Evolutionary conservation across 2,888 invertebrate species (phyloP), one percentile per base, ranked within the genome.

Genomic region (Phalangium opilio): DNA sequence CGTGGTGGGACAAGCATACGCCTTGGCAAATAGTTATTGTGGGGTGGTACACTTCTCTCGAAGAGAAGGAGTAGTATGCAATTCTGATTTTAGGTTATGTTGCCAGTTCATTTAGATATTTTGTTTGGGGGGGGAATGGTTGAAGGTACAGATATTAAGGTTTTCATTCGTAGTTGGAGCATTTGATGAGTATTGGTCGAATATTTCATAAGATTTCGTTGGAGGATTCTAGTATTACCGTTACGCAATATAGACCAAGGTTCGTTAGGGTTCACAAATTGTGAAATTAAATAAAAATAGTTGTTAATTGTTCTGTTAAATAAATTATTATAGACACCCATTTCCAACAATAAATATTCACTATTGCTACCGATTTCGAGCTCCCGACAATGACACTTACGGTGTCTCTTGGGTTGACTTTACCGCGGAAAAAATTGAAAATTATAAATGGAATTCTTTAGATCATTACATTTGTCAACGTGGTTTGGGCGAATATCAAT

Each of bases 381-480:
- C 87, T 1, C 90, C 90, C 0, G 81, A 90, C 67, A 86, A 85
- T 64, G 81, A 83, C 57, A 83, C 82, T 0, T 95, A 93, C 64
- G 91, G 91, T 64, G 82, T 89, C 35, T 93, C 91, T 0, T 86
- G 85, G 75, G 90, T 90, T 0, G 83, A 87, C 39, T 95, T 95
- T 66, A 82, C 83, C 1, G 89, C 90, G 0, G 91, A 95, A 67
- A 87, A 89, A 63, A 69, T 93, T 45, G 95, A 95, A 67, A 89
- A 84, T 58, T 95, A 85, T 64, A 91, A 89, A 69, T 96, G 95
- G 95, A 95, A 93, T 67, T 89, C 90, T 63, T 76, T 95, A 70
- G 95, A 96, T 69, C 86, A 91, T 65, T 95, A 93, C 64, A 89
- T 95, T 54, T 91, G 91, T 62, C 89, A 89, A 0, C 74, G 89